Evolutionary conservation across 2,797 vertebrate genomes (phyloP).

Genomic region (Bryconaethiops microstoma): DNA sequence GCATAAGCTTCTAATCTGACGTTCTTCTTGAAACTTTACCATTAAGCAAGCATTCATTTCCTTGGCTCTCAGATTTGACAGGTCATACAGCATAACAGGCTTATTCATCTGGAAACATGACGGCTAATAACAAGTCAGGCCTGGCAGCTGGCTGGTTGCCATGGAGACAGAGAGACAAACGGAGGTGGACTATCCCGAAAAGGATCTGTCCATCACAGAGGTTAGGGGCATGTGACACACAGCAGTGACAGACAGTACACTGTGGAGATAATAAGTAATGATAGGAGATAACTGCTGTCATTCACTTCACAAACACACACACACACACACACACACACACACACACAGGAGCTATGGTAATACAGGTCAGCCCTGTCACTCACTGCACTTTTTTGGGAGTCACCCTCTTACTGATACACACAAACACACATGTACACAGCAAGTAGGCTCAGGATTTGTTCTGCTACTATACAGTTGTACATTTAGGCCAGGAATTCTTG

Average conservation of each 20-base stretch:
- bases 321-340: constrained; percentile 12
- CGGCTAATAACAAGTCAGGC: constrained; percentile 60
- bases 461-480: neutral
- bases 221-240: constrained; percentile 41
- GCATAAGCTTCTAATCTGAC: constrained; percentile 43
- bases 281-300: constrained; percentile 40
- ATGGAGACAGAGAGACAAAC: constrained; percentile 46
- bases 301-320: constrained; percentile 26
- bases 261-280: constrained; percentile 35
- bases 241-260: constrained; percentile 40
- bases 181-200: constrained; percentile 35
- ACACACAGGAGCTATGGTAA: constrained; percentile 30
- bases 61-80: constrained; percentile 44
- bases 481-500: neutral
- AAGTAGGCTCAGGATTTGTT: neutral
- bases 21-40: constrained; percentile 40
- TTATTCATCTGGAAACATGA: constrained; percentile 61
- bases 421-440: constrained; percentile 5
- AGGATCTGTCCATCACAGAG: constrained; percentile 8
- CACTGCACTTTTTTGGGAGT: constrained; percentile 3
- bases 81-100: constrained; percentile 50
- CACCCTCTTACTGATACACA: neutral
- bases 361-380: constrained; percentile 9
- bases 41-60: constrained; percentile 43
- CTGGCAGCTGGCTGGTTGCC: constrained; percentile 59